These are phyloP conservation scores for Chrysogorgia sp. DNA, from an alignment of 92 coral and sea anemone species.

Conservation along the genomic window DNA sequence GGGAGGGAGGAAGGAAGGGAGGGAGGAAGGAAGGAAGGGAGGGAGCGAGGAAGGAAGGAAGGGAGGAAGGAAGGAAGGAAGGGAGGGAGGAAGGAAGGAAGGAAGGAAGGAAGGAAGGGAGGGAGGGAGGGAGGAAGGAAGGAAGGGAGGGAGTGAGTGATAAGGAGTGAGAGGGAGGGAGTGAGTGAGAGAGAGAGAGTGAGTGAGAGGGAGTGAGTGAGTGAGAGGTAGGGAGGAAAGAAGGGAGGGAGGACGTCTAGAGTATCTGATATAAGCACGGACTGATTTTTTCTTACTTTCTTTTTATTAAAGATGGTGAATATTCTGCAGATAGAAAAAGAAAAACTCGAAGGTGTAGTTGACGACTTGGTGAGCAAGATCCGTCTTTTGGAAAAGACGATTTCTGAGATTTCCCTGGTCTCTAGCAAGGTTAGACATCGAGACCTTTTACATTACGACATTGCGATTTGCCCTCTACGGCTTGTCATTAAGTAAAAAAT, in stretches of 20 bases:
- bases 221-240: background rate
- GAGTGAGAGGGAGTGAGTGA: background rate
- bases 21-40: background rate
- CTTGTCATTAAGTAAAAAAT: background rate
- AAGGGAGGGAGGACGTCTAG: background rate
- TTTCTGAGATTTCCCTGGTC: conserved; percentile 26
- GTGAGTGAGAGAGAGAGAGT: conserved; percentile 3
- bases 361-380: conserved; percentile 68
- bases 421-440: background rate
- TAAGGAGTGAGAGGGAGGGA: background rate
- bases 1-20: background rate
- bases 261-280: background rate
- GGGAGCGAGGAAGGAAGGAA: background rate
- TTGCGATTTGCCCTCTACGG: no score
- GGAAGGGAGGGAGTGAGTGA: conserved; percentile 19
- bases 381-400: conserved; percentile 62
- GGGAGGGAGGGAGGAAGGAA: conserved; percentile 8
- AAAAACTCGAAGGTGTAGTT: conserved; percentile 64
- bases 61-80: background rate
- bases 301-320: conserved; percentile 61
- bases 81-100: background rate
- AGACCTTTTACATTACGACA: no score
- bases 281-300: background rate
- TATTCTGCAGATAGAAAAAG: conserved; percentile 62
- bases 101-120: conserved; percentile 13